Percentiles rank a stretch among this genome's conserved stretches.
phyloP scores from a whole-genome alignment of 92 coral and sea anemone species.

The Bergia puertoricense region DNA sequence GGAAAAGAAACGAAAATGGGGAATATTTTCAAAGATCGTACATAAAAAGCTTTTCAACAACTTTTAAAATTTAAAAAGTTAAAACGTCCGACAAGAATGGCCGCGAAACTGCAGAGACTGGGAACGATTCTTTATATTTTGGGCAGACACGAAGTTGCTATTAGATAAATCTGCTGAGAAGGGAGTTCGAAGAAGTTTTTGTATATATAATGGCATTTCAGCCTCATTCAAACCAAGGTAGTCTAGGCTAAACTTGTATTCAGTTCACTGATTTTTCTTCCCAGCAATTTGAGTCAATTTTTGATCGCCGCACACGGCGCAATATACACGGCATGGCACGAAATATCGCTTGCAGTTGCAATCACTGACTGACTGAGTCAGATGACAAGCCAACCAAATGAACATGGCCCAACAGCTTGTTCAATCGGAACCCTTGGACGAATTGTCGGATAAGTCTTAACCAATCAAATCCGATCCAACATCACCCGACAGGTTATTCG shows the following conservation, averaged over 20 bases:
- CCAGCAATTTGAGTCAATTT: neutral
- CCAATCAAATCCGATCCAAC: too few relatives aligned
- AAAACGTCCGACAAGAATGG: too few relatives aligned
- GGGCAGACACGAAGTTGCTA: constrained; percentile 23
- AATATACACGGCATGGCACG: neutral
- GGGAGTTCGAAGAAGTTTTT: neutral
- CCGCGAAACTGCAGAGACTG: neutral
- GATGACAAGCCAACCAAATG: too few relatives aligned
- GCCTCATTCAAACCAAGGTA: constrained; percentile 69
- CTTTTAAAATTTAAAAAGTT: neutral
- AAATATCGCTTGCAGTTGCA: neutral
- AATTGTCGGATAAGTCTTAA: too few relatives aligned
- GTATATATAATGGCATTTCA: constrained; percentile 72
- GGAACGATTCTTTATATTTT: constrained; percentile 25
- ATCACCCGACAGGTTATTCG: too few relatives aligned
- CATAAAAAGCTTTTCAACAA: too few relatives aligned
- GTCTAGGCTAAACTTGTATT: neutral
- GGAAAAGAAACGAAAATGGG: neutral
- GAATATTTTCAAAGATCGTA: too few relatives aligned
- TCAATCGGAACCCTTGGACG: too few relatives aligned
- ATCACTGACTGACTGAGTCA: too few relatives aligned
- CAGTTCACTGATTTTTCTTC: neutral
- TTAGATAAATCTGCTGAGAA: neutral
- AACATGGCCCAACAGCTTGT: too few relatives aligned
- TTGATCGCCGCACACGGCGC: too few relatives aligned